A percentile compares a stretch with the other conserved stretches of the same genome.
Evolutionary conservation across 2,113 vertebrate species (phyloP).

Genomic region (Phrynosoma platyrhinos): DNA sequence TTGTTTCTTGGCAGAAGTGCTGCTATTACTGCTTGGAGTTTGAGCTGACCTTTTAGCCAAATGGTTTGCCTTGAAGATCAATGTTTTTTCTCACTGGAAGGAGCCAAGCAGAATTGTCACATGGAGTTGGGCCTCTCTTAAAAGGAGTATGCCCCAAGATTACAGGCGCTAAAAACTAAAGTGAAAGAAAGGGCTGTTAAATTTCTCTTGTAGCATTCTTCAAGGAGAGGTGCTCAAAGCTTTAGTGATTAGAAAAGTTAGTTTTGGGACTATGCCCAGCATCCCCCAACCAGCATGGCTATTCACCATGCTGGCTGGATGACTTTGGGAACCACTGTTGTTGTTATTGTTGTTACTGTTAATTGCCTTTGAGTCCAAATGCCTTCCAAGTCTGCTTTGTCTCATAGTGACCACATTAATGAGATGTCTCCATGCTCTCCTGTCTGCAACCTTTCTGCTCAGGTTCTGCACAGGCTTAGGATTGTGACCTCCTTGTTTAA

Average conservation of each 20-base stretch:
- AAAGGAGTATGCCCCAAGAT: not conserved
- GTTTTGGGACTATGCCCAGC: not conserved
- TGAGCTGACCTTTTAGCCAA: conserved; percentile 63
- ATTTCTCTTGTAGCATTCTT: not conserved
- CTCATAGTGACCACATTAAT: no score
- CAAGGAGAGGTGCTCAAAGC: conserved; percentile 20
- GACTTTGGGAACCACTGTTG: no score
- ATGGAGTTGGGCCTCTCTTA: conserved; percentile 43
- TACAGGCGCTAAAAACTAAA: not conserved
- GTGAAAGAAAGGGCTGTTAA: not conserved
- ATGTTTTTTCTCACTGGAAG: conserved; percentile 27
- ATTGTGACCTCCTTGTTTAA: no score
- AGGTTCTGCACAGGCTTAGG: no score
- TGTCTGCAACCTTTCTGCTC: no score
- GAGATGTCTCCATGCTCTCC: no score
- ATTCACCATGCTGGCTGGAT: no score
- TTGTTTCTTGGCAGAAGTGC: conserved; percentile 56
- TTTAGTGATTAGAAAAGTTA: not conserved
- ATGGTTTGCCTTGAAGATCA: conserved; percentile 60
- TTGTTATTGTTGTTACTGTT: no score
- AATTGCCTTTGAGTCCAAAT: no score
- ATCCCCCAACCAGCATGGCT: no score
- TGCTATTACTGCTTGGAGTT: conserved; percentile 46
- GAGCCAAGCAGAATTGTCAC: conserved; percentile 25
- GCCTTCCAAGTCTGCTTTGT: no score